Evolutionary conservation across 2,113 vertebrate species (phyloP).

Genomic region (Brachypteracias leptosomus): DNA sequence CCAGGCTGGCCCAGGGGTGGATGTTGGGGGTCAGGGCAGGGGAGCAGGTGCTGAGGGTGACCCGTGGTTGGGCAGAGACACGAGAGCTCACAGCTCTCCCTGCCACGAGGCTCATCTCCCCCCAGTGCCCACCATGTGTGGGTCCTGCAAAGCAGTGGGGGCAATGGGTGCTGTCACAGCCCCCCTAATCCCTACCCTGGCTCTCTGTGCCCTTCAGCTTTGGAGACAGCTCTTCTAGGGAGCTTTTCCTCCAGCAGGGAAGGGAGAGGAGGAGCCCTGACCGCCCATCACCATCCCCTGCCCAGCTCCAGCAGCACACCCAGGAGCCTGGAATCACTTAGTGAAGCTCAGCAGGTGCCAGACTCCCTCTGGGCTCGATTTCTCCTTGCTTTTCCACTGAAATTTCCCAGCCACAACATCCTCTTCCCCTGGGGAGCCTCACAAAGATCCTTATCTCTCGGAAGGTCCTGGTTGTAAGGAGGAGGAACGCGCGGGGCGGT

Average conservation of each 20-base stretch:
- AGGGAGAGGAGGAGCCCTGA: not conserved
- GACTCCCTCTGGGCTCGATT: not conserved
- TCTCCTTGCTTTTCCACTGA: not conserved
- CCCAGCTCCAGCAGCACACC: not conserved
- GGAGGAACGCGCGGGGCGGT: not conserved
- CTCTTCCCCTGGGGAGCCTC: not conserved
- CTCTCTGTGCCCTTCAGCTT: not conserved
- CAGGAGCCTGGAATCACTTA: not conserved
- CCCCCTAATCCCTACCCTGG: not conserved
- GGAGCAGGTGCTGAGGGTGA: rapidly evolving
- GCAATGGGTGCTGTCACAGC: rapidly evolving
- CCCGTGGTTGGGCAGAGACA: not conserved
- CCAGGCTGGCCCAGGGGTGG: not conserved
- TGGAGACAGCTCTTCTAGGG: not conserved
- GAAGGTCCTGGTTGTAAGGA: not conserved
- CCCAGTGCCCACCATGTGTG: not conserved
- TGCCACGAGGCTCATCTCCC: rapidly evolving
- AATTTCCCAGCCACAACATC: conserved; percentile 22
- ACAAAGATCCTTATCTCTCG: not conserved
- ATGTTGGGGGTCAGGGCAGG: rapidly evolving
- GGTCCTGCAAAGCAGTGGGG: not conserved
- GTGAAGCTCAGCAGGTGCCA: conserved; percentile 31
- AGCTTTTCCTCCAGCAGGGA: not conserved
- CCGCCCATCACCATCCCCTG: not conserved
- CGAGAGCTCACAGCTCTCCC: not conserved